Percentiles rank a stretch among this genome's conserved stretches.
These are phyloP conservation scores for Hippocampus barbouri DNA, from an alignment of 2,113 vertebrate species.

Conservation along the genomic window DNA sequence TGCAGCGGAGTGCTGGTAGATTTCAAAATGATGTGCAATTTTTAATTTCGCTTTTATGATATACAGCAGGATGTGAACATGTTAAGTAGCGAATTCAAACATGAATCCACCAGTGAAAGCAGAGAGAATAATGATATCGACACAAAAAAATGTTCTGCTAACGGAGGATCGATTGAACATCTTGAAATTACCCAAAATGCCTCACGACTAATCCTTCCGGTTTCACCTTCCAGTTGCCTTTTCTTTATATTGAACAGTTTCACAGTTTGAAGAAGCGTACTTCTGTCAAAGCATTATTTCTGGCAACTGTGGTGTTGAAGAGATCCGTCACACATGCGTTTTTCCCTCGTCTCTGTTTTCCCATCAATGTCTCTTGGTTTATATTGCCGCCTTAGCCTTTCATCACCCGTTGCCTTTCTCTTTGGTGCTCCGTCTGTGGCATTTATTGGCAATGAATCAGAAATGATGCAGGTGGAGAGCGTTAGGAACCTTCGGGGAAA, in stretches of 20 bases:
- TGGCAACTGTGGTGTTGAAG: not conserved
- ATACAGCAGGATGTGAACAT: conserved; percentile 3
- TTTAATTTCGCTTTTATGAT: conserved; percentile 28
- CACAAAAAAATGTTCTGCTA: conserved; percentile 22
- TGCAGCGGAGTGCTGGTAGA: not conserved
- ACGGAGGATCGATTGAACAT: not conserved
- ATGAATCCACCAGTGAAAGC: conserved; percentile 23
- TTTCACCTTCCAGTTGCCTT: not conserved
- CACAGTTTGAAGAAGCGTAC: not conserved
- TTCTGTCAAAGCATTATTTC: conserved; percentile 2
- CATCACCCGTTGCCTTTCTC: conserved; percentile 18
- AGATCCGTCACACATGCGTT: conserved; percentile 42
- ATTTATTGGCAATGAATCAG: conserved; percentile 70
- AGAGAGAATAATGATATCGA: conserved; percentile 11
- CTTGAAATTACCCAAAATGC: not conserved
- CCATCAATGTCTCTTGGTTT: conserved; percentile 33
- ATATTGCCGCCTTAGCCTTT: conserved; percentile 10
- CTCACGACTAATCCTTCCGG: not conserved
- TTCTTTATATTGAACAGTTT: not conserved
- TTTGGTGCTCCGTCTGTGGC: conserved; percentile 37
- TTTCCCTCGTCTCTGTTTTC: conserved; percentile 37
- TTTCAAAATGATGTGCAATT: not conserved
- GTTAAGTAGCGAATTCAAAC: not conserved
- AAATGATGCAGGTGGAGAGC: conserved; percentile 60
- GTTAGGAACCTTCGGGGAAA: conserved; percentile 66